phyloP scores from a whole-genome alignment of 2,888 invertebrate genomes.

The Folsomia manolachei region DNA sequence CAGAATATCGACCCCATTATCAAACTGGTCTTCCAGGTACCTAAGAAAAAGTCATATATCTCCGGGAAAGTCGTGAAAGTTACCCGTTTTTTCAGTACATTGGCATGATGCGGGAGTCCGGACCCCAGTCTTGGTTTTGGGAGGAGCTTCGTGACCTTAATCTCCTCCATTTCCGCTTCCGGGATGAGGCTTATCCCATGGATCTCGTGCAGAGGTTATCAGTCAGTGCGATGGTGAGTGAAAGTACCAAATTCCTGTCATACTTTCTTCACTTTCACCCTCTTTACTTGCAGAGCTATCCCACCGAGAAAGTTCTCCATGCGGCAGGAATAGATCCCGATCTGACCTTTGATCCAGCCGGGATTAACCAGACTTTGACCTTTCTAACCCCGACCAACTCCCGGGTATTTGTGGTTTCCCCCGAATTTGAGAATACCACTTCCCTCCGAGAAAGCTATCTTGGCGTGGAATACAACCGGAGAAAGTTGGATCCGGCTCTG shows the following conservation, averaged over 20 bases:
- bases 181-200: neutral
- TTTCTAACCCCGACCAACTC: neutral
- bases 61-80: neutral
- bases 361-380: neutral
- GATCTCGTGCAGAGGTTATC: neutral
- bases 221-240: neutral
- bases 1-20: neutral
- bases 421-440: neutral
- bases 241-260: neutral
- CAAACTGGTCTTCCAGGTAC: neutral
- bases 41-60: neutral
- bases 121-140: neutral
- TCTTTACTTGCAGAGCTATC: neutral
- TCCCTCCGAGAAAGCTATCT: neutral
- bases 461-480: neutral
- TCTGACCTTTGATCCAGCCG: neutral
- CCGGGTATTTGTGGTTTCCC: neutral
- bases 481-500: neutral
- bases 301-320: neutral
- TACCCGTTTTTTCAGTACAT: neutral
- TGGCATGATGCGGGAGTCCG: neutral
- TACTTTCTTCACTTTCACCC: neutral
- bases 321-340: neutral
- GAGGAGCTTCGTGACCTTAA: neutral
- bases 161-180: neutral